Evolutionary conservation across 1,140 invertebrate species (phyloP), one percentile per base, ranked within the genome.

Genomic region (Sipha flava): DNA sequence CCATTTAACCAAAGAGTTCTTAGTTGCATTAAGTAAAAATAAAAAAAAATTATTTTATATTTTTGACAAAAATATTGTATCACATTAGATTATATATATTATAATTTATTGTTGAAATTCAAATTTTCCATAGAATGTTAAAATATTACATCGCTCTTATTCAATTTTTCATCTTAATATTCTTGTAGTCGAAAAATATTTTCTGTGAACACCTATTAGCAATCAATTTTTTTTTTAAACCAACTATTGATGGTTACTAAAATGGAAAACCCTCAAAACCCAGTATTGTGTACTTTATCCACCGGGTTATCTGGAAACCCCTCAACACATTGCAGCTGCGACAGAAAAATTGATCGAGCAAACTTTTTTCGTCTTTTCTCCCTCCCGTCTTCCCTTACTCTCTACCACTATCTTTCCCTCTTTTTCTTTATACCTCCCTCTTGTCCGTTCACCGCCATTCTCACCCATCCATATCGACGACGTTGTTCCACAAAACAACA

Each of bases 271-370:
- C 18, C 34, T 66, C 64, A 43, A n/a, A 43, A 43, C 37, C 21
- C 37, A 43, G 64, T 43, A 66, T 77, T 34, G 40, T 70, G 54
- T 40, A 34, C 31, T 29, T 62, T 79, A 29, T 57, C 0, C 34
- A 26, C 18, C 57, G 64, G 62, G 77, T 49, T 62, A 59, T 45
- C 52, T 57, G 54, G 72, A 62, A 57, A 52, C 73, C 68, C 68
- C 73, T 49, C 29, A 64, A 57, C 16, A 57, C 68, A 79, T 79
- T 79, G 66, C 68, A 66, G 52, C 43, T 70, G 68, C 34, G 68
- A 77, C 77, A 49, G 75, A 81, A 80, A 81, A 80, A 82, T 77
- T 77, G 73, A 77, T 77, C 73, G 73, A 59, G 45, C 29, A 75
- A 75, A 75, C 47, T 75, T 75, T 75, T 73, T 52, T 12, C 31